Evolutionary conservation across 1,140 invertebrate species (phyloP).

Genomic region (Diorhabda carinulata): DNA sequence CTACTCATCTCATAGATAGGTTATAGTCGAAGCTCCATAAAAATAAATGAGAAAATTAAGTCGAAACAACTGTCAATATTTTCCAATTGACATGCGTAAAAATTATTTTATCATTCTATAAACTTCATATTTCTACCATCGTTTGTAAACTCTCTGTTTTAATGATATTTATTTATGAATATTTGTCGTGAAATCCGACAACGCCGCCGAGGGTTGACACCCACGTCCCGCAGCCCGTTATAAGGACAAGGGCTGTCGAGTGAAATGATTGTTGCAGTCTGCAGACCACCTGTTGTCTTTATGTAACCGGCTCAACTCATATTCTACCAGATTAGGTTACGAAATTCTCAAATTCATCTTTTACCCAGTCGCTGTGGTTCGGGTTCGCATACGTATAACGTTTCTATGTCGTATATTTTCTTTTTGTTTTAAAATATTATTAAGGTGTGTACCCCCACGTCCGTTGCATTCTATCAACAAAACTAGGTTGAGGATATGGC

Average conservation of each 20-base stretch:
- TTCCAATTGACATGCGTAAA: too few species aligned
- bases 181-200: not conserved
- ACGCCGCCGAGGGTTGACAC: not conserved
- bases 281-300: conserved; percentile 1
- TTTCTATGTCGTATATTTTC: not conserved
- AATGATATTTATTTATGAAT: too few species aligned
- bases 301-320: not conserved
- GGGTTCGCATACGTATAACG: not conserved
- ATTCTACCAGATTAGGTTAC: not conserved
- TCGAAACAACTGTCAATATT: too few species aligned
- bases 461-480: not conserved
- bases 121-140: too few species aligned
- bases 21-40: too few species aligned
- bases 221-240: not conserved
- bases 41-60: too few species aligned
- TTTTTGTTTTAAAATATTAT: not conserved
- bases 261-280: not conserved
- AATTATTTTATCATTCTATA: too few species aligned
- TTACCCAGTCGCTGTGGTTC: not conserved
- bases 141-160: too few species aligned
- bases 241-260: not conserved
- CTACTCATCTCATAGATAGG: too few species aligned
- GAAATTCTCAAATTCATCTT: not conserved
- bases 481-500: not conserved
- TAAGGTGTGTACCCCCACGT: not conserved